These are phyloP conservation scores for Lepus townsendii DNA, from an alignment of 2,797 vertebrate genomes.

Conservation along the genomic window DNA sequence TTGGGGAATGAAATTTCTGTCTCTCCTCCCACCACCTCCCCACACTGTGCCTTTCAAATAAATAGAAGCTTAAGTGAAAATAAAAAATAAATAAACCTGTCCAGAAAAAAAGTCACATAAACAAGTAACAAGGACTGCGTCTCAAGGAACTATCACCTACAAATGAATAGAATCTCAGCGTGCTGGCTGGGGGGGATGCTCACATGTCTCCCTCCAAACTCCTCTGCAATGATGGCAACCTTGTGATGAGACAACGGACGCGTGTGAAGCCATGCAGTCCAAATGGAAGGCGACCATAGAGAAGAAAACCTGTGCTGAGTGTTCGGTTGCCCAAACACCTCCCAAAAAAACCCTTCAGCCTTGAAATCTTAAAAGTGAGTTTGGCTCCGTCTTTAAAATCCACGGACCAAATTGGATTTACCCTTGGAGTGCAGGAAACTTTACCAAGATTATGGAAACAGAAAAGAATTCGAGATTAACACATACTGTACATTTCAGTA, in stretches of 20 bases:
- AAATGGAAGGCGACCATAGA: not conserved
- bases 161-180: not conserved
- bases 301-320: not conserved
- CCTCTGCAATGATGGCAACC: not conserved
- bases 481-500: constrained; percentile 79
- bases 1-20: too few relatives aligned
- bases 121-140: not conserved
- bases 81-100: not conserved
- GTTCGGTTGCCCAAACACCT: not conserved
- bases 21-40: too few relatives aligned
- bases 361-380: constrained; percentile 66
- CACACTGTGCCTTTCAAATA: too few relatives aligned
- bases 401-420: constrained; percentile 82
- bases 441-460: constrained; percentile 85
- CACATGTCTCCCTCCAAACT: not conserved
- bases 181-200: not conserved
- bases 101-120: not conserved
- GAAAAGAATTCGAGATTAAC: constrained; percentile 87
- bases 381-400: constrained; percentile 61
- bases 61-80: too few relatives aligned
- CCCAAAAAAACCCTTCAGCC: not conserved
- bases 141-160: not conserved
- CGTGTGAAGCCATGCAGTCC: not conserved
- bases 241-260: not conserved
- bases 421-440: constrained; percentile 83